Base-by-base conservation (phyloP, 2,797 vertebrate species). In the Hyperoplus lanceolatus region DNA sequence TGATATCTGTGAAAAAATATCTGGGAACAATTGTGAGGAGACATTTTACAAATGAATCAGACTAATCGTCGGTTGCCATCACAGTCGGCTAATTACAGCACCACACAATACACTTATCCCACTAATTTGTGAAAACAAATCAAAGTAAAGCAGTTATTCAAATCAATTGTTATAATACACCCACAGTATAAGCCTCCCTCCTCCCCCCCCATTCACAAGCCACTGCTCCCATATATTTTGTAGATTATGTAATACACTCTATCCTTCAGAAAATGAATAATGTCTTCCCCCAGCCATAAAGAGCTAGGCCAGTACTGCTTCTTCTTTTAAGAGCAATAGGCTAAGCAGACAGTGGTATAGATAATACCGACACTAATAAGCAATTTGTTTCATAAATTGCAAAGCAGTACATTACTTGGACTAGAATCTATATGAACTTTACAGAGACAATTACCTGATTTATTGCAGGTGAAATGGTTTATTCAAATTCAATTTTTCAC, bases 1-100 rank as follows among this genome's bases (percentile, higher is more conserved):
- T 0, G 98, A 98, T 89, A 99, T 97, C 96, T 97, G 97, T 58
- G 98, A 98, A 96, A 99, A 99, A 93, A 99, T 97, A 96, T 99
- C 98, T 99, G 92, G 81, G 72, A 85, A 70, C 50, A 84, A 76
- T 4, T 29, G n/a, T 8, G 6, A 71, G 29, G 53, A 79, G 73
- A 85, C 48, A 64, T 85, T 70, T 75, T 2, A 74, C 68, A 75
- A 87, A 90, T 87, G 42, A 89, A 90, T 90, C 85, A 82, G 80
- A 81, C 67, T 91, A 92, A 93, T 91, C 92, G 82, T 87, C 82
- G 76, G 79, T 70, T 90, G 73, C 69, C 81, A 77, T 80, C 81
- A 79, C 85, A 91, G 87, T 91, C 29, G 49, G 73, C 82, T 91
- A 92, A 93, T 94, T 93, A 91, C 85, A 83, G 81, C 70, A 79